Evolutionary conservation across 2,797 vertebrate species (phyloP).

Genomic region (Otolemur crassicaudatus): DNA sequence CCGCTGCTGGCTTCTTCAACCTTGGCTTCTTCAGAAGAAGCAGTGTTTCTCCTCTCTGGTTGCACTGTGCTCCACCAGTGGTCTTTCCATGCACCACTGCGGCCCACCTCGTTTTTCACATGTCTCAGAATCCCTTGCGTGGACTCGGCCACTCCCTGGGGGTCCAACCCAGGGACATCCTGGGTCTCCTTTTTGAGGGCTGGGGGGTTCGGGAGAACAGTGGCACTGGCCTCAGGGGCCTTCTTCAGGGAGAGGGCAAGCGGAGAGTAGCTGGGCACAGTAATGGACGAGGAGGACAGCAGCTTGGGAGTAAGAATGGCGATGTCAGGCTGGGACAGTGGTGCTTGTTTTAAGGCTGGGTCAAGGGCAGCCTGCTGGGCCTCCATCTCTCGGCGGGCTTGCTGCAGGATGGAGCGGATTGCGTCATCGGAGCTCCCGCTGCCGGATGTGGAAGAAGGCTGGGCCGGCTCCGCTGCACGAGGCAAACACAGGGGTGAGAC

Average conservation of each 20-base stretch:
- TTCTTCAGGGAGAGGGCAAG: slow-evolving; percentile 95
- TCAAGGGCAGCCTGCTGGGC: slow-evolving; percentile 96
- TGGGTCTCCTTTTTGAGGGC: slow-evolving; percentile 92
- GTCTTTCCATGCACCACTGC: slow-evolving; percentile 94
- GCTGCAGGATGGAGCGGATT: slow-evolving; percentile 97
- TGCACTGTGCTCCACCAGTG: slow-evolving; percentile 96
- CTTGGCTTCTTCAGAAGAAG: slow-evolving; percentile 88
- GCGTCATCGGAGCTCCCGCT: slow-evolving; percentile 94
- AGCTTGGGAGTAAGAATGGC: slow-evolving; percentile 91
- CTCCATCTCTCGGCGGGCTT: slow-evolving; percentile 97
- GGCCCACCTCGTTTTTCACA: slow-evolving; percentile 89
- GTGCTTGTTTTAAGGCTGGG: slow-evolving; percentile 94
- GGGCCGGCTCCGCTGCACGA: slow-evolving; percentile 92
- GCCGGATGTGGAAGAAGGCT: slow-evolving; percentile 90
- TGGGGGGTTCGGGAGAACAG: slow-evolving; percentile 88
- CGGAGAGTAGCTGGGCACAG: slow-evolving; percentile 93
- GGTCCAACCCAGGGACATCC: slow-evolving; percentile 89
- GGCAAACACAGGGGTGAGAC: slow-evolving; percentile 66
- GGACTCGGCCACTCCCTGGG: slow-evolving; percentile 88
- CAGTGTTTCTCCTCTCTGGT: slow-evolving; percentile 89
- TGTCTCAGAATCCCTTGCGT: slow-evolving; percentile 90
- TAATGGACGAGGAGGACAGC: slow-evolving; percentile 88
- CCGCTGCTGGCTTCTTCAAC: slow-evolving; percentile 88
- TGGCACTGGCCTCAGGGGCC: slow-evolving; percentile 90
- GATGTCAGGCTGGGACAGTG: slow-evolving; percentile 91